Conservation (phyloP, 2,797 vertebrate genomes). For the Erpetoichthys calabaricus region DNA sequence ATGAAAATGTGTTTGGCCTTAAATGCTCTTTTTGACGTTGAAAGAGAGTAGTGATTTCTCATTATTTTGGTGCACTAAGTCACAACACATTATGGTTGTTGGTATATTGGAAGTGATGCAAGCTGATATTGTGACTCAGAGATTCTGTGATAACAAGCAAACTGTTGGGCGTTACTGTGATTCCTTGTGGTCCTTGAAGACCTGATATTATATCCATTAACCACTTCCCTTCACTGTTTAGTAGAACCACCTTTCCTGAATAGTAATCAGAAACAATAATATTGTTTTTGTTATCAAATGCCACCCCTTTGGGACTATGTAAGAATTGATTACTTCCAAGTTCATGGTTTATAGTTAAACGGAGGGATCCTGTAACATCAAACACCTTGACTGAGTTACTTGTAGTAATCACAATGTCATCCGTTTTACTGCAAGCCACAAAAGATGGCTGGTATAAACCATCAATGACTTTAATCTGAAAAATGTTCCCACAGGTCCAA, state of each 20-base stretch:
- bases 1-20: too few species aligned
- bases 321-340: background rate
- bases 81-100: too few species aligned
- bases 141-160: slow-evolving; percentile 13
- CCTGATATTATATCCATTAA: slow-evolving; percentile 9
- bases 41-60: too few species aligned
- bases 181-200: slow-evolving; percentile 10
- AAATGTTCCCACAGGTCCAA: slow-evolving; percentile 6
- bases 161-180: slow-evolving; percentile 6
- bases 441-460: slow-evolving; percentile 5
- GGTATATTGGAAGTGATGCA: too few species aligned
- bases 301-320: background rate
- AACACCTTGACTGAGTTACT: slow-evolving; percentile 8
- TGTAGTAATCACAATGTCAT: slow-evolving; percentile 7
- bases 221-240: slow-evolving; percentile 5
- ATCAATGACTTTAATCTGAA: slow-evolving; percentile 2
- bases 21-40: too few species aligned
- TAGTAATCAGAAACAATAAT: slow-evolving; percentile 9
- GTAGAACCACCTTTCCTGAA: slow-evolving; percentile 9
- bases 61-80: too few species aligned
- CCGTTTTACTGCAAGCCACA: slow-evolving; percentile 4
- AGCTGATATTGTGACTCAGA: slow-evolving; percentile 1
- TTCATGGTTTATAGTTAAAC: slow-evolving; percentile 2
- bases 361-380: slow-evolving; percentile 4
- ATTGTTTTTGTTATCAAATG: slow-evolving; percentile 7